Percentiles rank a stretch among this genome's conserved stretches.
Conservation (phyloP, 2,113 vertebrate genomes). For the Micromys minutus region DNA sequence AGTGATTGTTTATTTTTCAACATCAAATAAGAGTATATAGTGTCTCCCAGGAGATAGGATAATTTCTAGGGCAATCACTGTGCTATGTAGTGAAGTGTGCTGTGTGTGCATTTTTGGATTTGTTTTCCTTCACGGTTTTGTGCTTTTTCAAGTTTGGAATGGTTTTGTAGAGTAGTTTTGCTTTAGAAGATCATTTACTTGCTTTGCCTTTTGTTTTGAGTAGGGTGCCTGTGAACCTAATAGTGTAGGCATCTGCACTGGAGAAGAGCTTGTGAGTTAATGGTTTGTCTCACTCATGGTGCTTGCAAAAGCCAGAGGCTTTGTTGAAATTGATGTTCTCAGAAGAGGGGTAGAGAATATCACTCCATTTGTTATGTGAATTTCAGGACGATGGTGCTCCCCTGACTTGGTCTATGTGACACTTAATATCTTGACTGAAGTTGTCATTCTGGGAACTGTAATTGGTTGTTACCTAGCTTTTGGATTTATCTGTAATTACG, state of each 20-base stretch:
- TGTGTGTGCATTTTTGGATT: not conserved
- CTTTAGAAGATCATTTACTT: slow-evolving; percentile 13
- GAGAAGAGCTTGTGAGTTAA: not conserved
- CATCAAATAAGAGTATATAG: not conserved
- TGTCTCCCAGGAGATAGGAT: not conserved
- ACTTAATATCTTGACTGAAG: not conserved
- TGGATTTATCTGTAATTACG: slow-evolving; percentile 12
- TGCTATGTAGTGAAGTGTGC: not conserved
- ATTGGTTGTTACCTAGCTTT: slow-evolving; percentile 14
- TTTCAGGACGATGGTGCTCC: not conserved
- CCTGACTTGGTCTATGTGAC: not conserved
- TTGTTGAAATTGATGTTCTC: not conserved
- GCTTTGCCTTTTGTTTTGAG: slow-evolving; percentile 39
- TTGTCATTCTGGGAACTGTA: slow-evolving; percentile 35
- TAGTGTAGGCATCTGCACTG: not conserved
- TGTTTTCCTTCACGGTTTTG: slow-evolving; percentile 13
- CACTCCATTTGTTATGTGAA: slow-evolving; percentile 12
- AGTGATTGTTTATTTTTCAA: not conserved
- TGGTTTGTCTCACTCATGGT: not conserved
- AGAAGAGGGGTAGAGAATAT: not conserved
- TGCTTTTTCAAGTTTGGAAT: slow-evolving; percentile 28
- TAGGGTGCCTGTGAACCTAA: not conserved
- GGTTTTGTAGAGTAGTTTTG: slow-evolving; percentile 11
- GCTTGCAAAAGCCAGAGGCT: slow-evolving; percentile 28
- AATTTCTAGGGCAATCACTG: not conserved